These are phyloP conservation scores for Malurus melanocephalus DNA, from an alignment of 2,113 vertebrate species.

Conservation along the genomic window DNA sequence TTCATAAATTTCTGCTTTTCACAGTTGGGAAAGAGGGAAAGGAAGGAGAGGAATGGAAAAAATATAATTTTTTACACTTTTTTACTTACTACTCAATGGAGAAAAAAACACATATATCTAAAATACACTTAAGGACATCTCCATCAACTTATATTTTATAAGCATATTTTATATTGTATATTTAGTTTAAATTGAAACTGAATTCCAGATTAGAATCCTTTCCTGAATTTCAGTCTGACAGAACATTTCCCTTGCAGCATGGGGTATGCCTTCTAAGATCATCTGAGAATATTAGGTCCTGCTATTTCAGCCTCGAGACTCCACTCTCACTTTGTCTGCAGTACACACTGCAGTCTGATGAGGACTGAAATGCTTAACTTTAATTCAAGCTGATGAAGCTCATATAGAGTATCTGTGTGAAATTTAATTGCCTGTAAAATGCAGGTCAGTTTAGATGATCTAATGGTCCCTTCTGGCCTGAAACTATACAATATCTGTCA, in stretches of 20 bases:
- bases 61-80: not conserved
- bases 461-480: slow-evolving; percentile 12
- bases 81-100: not conserved
- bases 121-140: not conserved
- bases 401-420: not conserved
- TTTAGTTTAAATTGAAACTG: not conserved
- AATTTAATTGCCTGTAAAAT: slow-evolving; percentile 20
- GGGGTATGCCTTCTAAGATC: not conserved
- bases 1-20: not conserved
- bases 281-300: not conserved
- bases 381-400: not conserved
- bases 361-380: not conserved
- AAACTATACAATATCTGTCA: not conserved
- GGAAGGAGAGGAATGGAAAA: not conserved
- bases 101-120: not conserved
- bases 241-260: not conserved
- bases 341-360: not conserved
- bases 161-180: not conserved
- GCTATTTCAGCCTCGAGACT: not conserved
- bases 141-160: not conserved
- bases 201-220: not conserved
- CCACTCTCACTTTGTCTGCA: not conserved
- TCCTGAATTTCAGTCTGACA: not conserved
- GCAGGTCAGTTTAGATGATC: slow-evolving; percentile 10
- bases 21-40: not conserved